Evolutionary conservation across 2,113 vertebrate species (phyloP).

Genomic region (Panthera uncia): DNA sequence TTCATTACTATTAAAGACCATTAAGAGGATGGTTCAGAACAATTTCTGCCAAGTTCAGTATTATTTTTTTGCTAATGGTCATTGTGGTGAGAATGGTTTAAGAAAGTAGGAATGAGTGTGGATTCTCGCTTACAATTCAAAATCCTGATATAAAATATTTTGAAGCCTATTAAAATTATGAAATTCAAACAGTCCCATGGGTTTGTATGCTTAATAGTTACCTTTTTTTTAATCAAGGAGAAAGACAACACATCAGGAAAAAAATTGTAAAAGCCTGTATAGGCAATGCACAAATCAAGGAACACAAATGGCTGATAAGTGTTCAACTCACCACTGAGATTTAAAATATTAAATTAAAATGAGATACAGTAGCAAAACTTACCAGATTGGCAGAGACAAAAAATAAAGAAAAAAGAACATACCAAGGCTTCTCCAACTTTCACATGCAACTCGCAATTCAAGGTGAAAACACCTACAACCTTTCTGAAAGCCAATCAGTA

Average conservation of each 20-base stretch:
- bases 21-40: background rate
- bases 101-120: background rate
- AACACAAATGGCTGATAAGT: background rate
- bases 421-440: background rate
- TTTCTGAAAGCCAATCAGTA: background rate
- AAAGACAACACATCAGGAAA: background rate
- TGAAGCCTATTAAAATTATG: conserved; percentile 7
- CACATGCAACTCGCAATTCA: background rate
- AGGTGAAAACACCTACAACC: background rate
- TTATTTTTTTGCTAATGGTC: background rate
- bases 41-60: background rate
- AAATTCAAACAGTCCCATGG: background rate
- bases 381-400: background rate
- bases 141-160: background rate
- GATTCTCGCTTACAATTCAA: background rate
- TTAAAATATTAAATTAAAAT: conserved; percentile 31
- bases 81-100: background rate
- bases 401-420: background rate
- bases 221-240: background rate
- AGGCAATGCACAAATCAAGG: background rate
- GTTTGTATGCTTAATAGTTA: background rate
- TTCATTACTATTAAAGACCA: background rate
- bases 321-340: background rate
- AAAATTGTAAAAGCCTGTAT: background rate
- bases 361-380: background rate